A percentile compares a stretch with the other conserved stretches of the same genome.
phyloP scores from a whole-genome alignment of 2,113 vertebrate species.

The Rallus limicola region DNA sequence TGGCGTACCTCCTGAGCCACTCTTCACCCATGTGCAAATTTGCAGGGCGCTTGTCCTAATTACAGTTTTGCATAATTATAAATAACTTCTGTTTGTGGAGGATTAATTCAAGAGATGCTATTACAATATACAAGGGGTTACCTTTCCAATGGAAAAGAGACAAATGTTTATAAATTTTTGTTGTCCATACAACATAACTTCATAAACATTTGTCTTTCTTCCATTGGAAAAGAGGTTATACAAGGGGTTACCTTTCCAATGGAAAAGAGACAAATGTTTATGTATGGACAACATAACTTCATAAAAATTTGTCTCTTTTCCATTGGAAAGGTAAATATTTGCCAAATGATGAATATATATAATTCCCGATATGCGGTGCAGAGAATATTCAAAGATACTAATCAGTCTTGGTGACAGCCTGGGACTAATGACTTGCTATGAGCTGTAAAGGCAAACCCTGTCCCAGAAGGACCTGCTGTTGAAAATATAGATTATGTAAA shows the following conservation, averaged over 20 bases:
- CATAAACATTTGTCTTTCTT: too few relatives aligned
- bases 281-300: neutral
- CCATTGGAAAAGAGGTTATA: neutral
- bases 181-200: neutral
- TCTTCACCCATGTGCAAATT: slow-evolving; percentile 11
- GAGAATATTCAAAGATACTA: neutral
- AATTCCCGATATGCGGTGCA: neutral
- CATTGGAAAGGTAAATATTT: slow-evolving; percentile 60
- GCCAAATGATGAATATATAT: neutral
- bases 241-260: slow-evolving; percentile 16
- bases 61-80: slow-evolving; percentile 53
- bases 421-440: neutral
- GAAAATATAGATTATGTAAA: neutral
- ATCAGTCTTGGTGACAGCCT: neutral
- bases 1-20: neutral
- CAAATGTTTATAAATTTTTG: slow-evolving; percentile 39
- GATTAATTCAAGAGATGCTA: slow-evolving; percentile 35
- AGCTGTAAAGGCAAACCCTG: neutral
- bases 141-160: slow-evolving; percentile 20
- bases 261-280: slow-evolving; percentile 41
- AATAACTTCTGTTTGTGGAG: slow-evolving; percentile 37
- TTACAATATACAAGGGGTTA: slow-evolving; percentile 13
- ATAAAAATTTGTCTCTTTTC: too few relatives aligned
- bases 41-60: slow-evolving; percentile 8
- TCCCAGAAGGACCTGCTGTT: neutral